Evolutionary conservation across 2,888 invertebrate species (phyloP).

Genomic region (Teleiodes luculella): DNA sequence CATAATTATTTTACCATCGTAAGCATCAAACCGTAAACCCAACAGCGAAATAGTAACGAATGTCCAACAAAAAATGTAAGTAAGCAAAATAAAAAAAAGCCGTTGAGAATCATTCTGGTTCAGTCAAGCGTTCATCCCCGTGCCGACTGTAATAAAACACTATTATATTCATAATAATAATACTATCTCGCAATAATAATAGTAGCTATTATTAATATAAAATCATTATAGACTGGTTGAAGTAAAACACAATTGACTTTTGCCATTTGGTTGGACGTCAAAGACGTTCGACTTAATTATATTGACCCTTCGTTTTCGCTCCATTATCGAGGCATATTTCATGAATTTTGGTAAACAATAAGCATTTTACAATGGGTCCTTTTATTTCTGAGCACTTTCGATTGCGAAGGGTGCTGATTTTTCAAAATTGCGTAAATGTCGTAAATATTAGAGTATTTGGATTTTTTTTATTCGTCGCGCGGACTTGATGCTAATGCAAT

Average conservation of each 20-base stretch:
- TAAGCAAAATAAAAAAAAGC: constrained; percentile 47
- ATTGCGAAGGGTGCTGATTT: neutral
- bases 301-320: constrained; percentile 64
- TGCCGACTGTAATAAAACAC: constrained; percentile 60
- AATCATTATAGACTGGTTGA: constrained; percentile 57
- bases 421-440: neutral
- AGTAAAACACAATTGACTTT: constrained; percentile 71
- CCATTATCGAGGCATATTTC: constrained; percentile 53
- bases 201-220: constrained; percentile 53
- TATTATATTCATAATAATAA: constrained; percentile 65
- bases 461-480: neutral
- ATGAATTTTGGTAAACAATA: constrained; percentile 18
- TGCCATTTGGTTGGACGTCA: constrained; percentile 69
- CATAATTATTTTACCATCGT: neutral
- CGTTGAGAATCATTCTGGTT: constrained; percentile 65
- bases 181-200: constrained; percentile 49
- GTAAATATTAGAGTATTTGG: neutral
- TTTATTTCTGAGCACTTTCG: constrained; percentile 2
- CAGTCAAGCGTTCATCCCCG: constrained; percentile 72
- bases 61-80: constrained; percentile 34
- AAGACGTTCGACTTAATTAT: constrained; percentile 70
- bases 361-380: constrained; percentile 3
- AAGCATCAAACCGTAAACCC: constrained; percentile 17
- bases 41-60: constrained; percentile 26
- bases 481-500: neutral